These are phyloP conservation scores for Gerris buenoi DNA, from an alignment of 1,140 invertebrate genomes.

Conservation along the genomic window DNA sequence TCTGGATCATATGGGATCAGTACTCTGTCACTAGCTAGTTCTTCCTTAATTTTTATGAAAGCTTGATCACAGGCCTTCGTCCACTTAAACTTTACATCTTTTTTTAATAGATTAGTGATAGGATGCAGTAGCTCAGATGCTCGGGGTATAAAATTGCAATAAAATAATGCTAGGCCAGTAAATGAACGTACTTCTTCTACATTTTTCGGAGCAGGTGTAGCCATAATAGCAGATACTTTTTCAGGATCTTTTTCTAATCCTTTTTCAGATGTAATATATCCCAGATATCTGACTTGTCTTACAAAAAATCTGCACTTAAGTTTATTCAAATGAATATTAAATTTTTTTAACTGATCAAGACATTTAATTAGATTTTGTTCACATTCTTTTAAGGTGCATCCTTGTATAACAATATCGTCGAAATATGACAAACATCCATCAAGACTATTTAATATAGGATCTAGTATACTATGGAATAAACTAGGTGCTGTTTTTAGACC, in stretches of 20 bases:
- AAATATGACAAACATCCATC: neutral
- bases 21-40: neutral
- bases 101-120: neutral
- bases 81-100: neutral
- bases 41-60: neutral
- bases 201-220: neutral
- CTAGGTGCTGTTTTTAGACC: neutral
- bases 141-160: neutral
- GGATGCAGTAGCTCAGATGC: neutral
- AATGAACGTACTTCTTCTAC: neutral
- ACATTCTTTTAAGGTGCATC: neutral
- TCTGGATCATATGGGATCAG: neutral
- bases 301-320: neutral
- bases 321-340: neutral
- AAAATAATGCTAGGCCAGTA: neutral
- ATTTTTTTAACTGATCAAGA: neutral
- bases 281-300: neutral
- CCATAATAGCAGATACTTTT: slow-evolving; percentile 13
- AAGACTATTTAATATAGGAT: neutral
- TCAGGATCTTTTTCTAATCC: too few species aligned
- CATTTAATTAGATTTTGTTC: neutral
- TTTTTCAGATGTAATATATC: too few species aligned
- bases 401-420: neutral
- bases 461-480: neutral
- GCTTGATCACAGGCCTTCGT: neutral